A percentile compares a stretch with the other conserved stretches of the same genome.
Conservation (phyloP, 1,140 invertebrate genomes). For the Liolophura sinensis region DNA sequence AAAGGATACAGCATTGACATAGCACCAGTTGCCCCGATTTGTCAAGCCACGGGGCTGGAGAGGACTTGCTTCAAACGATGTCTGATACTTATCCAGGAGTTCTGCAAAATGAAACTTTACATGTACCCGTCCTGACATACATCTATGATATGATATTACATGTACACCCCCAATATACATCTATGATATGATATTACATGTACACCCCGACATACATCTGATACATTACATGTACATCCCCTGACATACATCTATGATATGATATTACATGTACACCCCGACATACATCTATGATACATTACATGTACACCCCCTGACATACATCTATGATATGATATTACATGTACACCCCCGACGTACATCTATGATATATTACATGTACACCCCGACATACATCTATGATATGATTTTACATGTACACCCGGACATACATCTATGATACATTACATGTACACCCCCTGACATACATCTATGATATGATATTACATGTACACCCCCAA, state of each 20-base stretch:
- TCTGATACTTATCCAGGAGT: conserved; percentile 20
- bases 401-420: not conserved
- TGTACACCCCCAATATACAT: not conserved
- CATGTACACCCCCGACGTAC: too few relatives aligned
- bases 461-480: not conserved
- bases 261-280: not conserved
- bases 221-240: not conserved
- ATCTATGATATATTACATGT: conserved; percentile 1
- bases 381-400: not conserved
- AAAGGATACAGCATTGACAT: conserved; percentile 79
- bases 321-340: not conserved
- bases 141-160: not conserved
- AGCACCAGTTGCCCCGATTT: conserved; percentile 93
- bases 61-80: conserved; percentile 25
- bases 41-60: conserved; percentile 83
- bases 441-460: too few relatives aligned
- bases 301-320: too few relatives aligned
- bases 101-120: conserved; percentile 20
- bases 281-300: too few relatives aligned
- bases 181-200: not conserved
- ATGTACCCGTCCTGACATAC: not conserved
- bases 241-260: not conserved
- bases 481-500: too few relatives aligned
- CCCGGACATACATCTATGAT: too few relatives aligned
- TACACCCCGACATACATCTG: too few relatives aligned